Percentiles rank a stretch among this genome's conserved stretches.
Conservation (phyloP, 2,113 vertebrate species). For the Lophura nycthemera region DNA sequence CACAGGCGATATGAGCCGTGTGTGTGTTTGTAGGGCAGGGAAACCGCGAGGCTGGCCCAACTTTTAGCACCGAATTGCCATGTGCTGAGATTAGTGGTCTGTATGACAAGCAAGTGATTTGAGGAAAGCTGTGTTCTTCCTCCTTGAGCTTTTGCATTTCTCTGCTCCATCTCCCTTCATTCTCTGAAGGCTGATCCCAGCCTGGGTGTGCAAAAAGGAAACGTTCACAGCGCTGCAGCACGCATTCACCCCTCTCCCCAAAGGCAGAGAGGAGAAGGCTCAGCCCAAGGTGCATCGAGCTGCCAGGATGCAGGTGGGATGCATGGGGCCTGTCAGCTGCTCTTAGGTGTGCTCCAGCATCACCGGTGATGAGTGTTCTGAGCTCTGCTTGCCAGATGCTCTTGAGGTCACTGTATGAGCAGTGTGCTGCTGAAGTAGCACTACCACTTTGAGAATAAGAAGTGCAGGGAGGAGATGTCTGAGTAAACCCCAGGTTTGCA, state of each 20-base stretch:
- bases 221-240: rapidly evolving
- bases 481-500: neutral
- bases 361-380: neutral
- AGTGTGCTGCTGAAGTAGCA: neutral
- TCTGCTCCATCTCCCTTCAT: neutral
- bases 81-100: neutral
- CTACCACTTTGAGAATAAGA: neutral
- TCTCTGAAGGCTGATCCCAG: neutral
- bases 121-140: neutral
- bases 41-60: neutral
- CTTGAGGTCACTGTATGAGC: neutral
- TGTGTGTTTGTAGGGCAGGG: neutral
- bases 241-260: neutral
- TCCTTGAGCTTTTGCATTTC: neutral
- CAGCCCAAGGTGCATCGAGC: too few relatives aligned
- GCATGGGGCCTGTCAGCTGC: neutral
- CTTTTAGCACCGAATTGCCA: neutral
- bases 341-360: rapidly evolving
- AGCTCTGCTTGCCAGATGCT: neutral
- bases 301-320: neutral
- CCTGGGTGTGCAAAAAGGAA: neutral
- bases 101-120: rapidly evolving
- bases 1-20: neutral
- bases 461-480: neutral
- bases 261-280: neutral